Conservation (phyloP, 2,797 vertebrate species). For the Cryptoblepharus egeriae region DNA sequence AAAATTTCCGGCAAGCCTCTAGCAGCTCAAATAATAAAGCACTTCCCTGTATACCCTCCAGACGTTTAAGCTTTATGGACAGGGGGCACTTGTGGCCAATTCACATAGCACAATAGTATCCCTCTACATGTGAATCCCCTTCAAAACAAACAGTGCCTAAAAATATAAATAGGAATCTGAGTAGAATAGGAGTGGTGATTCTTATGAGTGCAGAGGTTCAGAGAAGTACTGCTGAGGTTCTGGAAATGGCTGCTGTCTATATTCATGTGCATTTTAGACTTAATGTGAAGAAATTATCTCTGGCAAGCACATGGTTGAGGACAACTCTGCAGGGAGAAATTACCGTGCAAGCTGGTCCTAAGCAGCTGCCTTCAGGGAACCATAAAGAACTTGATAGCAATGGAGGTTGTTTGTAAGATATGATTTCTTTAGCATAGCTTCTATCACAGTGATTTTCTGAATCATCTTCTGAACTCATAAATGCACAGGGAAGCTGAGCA, state of each 20-base stretch:
- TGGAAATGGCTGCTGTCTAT: background rate
- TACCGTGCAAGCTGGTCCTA: background rate
- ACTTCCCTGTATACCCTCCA: background rate
- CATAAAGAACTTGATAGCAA: background rate
- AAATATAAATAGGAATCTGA: background rate
- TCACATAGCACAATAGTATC: background rate
- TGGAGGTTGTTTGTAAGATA: background rate
- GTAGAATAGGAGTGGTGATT: background rate
- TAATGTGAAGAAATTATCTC: constrained; percentile 2
- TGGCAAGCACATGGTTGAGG: background rate
- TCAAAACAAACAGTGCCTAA: background rate
- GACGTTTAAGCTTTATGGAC: background rate
- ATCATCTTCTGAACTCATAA: background rate
- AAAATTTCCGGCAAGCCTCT: background rate
- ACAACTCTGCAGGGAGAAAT: background rate
- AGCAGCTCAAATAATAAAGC: background rate
- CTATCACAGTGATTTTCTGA: background rate
- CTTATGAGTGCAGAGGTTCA: background rate
- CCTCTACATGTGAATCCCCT: background rate
- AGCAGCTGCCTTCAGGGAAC: background rate
- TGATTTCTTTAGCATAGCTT: background rate
- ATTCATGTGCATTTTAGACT: background rate
- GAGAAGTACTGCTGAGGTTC: background rate
- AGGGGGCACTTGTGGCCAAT: background rate
- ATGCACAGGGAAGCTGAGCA: background rate